phyloP scores from a whole-genome alignment of 2,113 vertebrate genomes.

The Neodon shergylaensis region DNA sequence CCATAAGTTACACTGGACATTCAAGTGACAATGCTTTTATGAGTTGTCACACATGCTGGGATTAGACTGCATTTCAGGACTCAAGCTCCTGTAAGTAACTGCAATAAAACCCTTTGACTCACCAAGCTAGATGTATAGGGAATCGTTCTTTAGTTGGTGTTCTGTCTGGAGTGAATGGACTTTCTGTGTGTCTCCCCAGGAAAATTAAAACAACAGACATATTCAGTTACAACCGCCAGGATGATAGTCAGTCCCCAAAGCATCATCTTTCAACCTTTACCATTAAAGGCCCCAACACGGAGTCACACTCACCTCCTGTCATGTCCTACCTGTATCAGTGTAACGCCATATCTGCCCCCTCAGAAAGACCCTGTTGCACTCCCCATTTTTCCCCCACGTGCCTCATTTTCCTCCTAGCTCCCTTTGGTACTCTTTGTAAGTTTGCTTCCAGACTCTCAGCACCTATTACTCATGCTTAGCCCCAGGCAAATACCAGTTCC shows the following conservation, averaged over 20 bases:
- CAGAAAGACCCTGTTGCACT: not conserved
- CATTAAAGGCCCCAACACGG: no score
- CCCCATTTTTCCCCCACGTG: not conserved
- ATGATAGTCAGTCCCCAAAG: no score
- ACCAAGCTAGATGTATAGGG: not conserved
- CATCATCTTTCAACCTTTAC: no score
- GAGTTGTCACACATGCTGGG: not conserved
- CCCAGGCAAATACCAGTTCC: not conserved
- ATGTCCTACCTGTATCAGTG: not conserved
- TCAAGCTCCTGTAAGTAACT: not conserved
- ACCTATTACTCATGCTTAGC: not conserved
- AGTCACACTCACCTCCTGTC: not conserved
- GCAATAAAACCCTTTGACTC: not conserved
- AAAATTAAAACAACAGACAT: not conserved
- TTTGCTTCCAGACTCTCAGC: not conserved
- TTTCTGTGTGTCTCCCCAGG: not conserved
- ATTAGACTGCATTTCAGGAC: not conserved
- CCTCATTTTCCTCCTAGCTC: not conserved
- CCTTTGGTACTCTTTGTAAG: not conserved
- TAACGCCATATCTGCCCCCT: not conserved
- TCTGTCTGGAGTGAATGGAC: not conserved
- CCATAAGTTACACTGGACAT: not conserved
- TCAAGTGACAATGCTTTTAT: not conserved
- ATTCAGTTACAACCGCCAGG: not conserved
- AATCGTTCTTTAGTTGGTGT: not conserved